A percentile compares a stretch with the other conserved stretches of the same genome.
Conservation (phyloP, 2,113 vertebrate species). For the Myrmecobius fasciatus region DNA sequence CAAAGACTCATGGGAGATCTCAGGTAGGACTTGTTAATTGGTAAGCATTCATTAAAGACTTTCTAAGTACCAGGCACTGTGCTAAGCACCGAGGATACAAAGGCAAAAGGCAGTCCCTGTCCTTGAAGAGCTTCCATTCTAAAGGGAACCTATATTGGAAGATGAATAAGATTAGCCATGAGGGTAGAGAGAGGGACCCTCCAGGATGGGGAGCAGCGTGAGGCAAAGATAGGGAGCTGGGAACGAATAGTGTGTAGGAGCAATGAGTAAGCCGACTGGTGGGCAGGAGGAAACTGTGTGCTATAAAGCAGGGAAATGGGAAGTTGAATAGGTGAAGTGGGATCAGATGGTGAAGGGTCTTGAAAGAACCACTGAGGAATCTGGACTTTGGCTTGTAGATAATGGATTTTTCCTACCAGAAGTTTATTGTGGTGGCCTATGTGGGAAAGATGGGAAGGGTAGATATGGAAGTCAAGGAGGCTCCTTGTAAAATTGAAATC, state of each 20-base stretch:
- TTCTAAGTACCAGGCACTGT: not conserved
- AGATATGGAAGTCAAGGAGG: not conserved
- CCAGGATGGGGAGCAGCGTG: not conserved
- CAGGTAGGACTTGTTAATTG: not conserved
- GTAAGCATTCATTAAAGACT: not conserved
- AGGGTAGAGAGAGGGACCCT: not conserved
- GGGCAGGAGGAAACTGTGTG: not conserved
- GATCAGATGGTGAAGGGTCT: not conserved
- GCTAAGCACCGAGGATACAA: not conserved
- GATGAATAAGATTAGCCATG: not conserved
- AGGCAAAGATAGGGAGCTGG: not conserved
- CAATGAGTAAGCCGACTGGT: not conserved
- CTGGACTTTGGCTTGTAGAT: not conserved
- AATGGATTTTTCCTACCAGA: not conserved
- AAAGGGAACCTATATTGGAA: not conserved
- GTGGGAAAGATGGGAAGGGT: not conserved
- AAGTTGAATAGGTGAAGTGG: not conserved
- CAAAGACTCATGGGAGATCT: not conserved
- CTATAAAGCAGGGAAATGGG: not conserved
- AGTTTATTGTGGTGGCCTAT: not conserved
- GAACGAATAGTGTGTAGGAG: not conserved
- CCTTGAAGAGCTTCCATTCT: not conserved
- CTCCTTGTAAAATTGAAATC: not conserved
- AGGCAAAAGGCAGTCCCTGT: not conserved
- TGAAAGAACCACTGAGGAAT: not conserved